Base-by-base conservation (phyloP, 2,797 vertebrate species). In the Chelonia mydas region DNA sequence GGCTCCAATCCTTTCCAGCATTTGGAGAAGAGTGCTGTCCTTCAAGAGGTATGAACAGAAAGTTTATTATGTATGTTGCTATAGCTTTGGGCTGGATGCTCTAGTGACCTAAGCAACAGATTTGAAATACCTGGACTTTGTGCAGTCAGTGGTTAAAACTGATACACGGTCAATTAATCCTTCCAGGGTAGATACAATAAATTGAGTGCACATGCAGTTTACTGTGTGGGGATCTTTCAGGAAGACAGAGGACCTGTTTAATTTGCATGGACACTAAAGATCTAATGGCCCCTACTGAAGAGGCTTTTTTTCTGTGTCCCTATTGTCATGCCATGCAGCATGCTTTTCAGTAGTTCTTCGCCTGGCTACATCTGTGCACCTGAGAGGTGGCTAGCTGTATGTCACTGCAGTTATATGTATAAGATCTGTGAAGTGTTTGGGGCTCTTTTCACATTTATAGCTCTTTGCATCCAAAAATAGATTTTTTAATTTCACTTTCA, bases 1-100 rank as follows among this genome's bases (percentile, higher is more conserved):
- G 99, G 99, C 83, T 99, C 99, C 6, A 99, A 99, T 94, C 99
- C 99, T 86, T 99, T 99, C 98, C 99, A 99, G 95, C 98, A 99
- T 89, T 98, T 99, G 98, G 99, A 99, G 98, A 99, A 99, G 98
- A 99, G 99, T 61, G 98, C 99, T 2, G 99, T 99, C 28, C 97
- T 99, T 87, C 99, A 99, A 96, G 99, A 99, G 99, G 99, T 99
- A 98, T 53, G 97, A 77, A 49, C 41, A 47, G 31, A 0, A 33
- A 41, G 9, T 47, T 0, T 25, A 13, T 17, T 81, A 51, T 88
- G 5, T 41, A 37, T 1, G 45, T 50, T 33, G 12, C 47, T 28
- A 4, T 45, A 7, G 25, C 1, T 47, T 3, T 37, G 13, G 3
- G 47, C 17, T 5, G 37, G 2, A 45, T 33, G 4, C 1, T 1